Conservation (phyloP, 2,797 vertebrate genomes). For the Apogon hyalosoma region DNA sequence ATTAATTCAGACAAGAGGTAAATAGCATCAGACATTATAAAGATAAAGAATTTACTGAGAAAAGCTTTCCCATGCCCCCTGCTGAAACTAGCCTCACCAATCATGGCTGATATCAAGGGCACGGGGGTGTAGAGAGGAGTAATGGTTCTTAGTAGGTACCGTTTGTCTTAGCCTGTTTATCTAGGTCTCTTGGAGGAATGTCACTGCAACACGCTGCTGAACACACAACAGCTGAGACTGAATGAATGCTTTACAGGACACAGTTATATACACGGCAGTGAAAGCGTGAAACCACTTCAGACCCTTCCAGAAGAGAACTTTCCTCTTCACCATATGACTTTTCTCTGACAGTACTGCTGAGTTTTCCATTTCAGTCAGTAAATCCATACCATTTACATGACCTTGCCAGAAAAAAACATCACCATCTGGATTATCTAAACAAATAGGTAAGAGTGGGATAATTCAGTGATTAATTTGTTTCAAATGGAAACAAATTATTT, state of each 20-base stretch:
- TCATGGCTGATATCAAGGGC: slow-evolving; percentile 58
- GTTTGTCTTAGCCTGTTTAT: slow-evolving; percentile 66
- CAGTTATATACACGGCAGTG: slow-evolving; percentile 34
- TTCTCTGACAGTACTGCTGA: slow-evolving; percentile 16
- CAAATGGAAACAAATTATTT: too few relatives aligned
- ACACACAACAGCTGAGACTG: slow-evolving; percentile 12
- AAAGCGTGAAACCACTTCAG: background rate
- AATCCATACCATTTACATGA: too few relatives aligned
- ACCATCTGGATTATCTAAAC: too few relatives aligned
- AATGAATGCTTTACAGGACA: slow-evolving; percentile 38
- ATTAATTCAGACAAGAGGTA: slow-evolving; percentile 50
- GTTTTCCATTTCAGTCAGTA: slow-evolving; percentile 14
- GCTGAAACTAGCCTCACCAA: slow-evolving; percentile 55
- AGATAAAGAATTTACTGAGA: slow-evolving; percentile 44
- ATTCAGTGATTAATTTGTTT: too few relatives aligned
- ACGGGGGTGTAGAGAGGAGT: slow-evolving; percentile 50
- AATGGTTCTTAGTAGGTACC: slow-evolving; percentile 38
- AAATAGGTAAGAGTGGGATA: too few relatives aligned
- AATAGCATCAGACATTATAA: slow-evolving; percentile 36
- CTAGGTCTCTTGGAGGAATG: slow-evolving; percentile 47
- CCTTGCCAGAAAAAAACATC: too few relatives aligned
- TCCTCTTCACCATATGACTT: background rate
- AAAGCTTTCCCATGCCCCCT: slow-evolving; percentile 58
- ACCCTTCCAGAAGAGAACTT: slow-evolving; percentile 11
- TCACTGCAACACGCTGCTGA: slow-evolving; percentile 26